Evolutionary conservation across 2,797 vertebrate species (phyloP).

Genomic region (Trachops cirrhosus): DNA sequence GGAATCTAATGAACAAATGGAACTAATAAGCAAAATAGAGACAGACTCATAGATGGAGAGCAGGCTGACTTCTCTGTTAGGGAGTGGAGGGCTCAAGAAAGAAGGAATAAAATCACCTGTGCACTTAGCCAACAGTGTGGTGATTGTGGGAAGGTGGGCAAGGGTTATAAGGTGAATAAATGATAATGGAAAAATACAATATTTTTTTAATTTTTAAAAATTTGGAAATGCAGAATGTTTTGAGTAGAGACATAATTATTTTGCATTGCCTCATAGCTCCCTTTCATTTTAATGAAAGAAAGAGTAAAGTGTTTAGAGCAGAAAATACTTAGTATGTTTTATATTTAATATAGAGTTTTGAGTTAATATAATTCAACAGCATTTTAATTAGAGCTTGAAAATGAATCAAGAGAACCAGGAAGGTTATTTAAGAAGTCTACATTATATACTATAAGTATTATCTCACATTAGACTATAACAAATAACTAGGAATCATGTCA

Average conservation of each 20-base stretch:
- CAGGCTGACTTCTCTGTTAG: neutral
- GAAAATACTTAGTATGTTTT: neutral
- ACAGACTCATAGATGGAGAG: neutral
- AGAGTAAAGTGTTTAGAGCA: neutral
- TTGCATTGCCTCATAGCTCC: neutral
- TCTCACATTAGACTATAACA: neutral
- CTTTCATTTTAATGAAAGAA: neutral
- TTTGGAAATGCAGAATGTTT: neutral
- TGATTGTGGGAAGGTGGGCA: neutral
- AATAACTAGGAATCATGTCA: neutral
- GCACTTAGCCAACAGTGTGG: neutral
- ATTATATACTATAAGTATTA: neutral
- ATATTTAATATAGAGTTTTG: neutral
- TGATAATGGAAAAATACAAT: too few species aligned
- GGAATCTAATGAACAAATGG: neutral
- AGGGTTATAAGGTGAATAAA: too few species aligned
- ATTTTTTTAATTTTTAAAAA: neutral
- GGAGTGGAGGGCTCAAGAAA: neutral
- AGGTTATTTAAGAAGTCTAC: neutral
- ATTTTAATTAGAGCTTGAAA: neutral
- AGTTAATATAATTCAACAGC: neutral
- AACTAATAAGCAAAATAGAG: neutral
- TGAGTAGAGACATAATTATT: neutral
- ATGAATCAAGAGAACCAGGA: neutral
- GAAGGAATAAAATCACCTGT: neutral